Evolutionary conservation across 2,888 invertebrate genomes (phyloP), one percentile per base, ranked within the genome.

Genomic region (Salticus scenicus): DNA sequence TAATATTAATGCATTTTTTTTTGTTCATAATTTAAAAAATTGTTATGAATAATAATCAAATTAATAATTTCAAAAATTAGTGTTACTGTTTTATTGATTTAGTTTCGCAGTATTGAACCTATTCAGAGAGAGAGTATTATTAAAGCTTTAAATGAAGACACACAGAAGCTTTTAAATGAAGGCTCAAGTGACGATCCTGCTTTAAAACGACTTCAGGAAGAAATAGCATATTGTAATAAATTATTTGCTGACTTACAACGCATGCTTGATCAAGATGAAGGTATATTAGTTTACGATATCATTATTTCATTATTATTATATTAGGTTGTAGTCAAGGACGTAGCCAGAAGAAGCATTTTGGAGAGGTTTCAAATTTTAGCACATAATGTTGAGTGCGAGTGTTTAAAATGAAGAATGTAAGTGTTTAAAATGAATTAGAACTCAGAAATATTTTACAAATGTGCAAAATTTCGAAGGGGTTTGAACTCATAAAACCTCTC

Each of bases 121-220:
- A 96, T 97, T 89, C 98, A 98, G 92, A 94, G 99, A 27, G 97
- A 97, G 85, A 98, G 98, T 1, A 98, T 99, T 90, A 93, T 97
- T 14, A 95, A 95, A 88, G 98, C 98, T 0, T 92, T 99, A 78
- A 98, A 99, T 92, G 98, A 99, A 90, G 99, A 99, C 91, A 98
- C 98, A 0, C 97, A 98, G 91, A 98, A 98, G 90, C 92, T 99
- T 88, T 93, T 99, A 57, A 94, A 96, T 24, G 99, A 98, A 91
- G 97, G 98, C n/a, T 97, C 99, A 92, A 96, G 97, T 1, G 95
- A 96, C 31, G 98, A 98, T 92, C 97, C 98, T 0, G 97, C 98
- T 90, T 92, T 98, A 89, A 92, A 97, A 87, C 93, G 97, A 74
- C 92, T 99, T 89, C 93, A 95, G 84, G 93, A 98, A 17, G 98